These are phyloP conservation scores for Sander lucioperca DNA, from an alignment of 2,113 vertebrate genomes.

Conservation along the genomic window DNA sequence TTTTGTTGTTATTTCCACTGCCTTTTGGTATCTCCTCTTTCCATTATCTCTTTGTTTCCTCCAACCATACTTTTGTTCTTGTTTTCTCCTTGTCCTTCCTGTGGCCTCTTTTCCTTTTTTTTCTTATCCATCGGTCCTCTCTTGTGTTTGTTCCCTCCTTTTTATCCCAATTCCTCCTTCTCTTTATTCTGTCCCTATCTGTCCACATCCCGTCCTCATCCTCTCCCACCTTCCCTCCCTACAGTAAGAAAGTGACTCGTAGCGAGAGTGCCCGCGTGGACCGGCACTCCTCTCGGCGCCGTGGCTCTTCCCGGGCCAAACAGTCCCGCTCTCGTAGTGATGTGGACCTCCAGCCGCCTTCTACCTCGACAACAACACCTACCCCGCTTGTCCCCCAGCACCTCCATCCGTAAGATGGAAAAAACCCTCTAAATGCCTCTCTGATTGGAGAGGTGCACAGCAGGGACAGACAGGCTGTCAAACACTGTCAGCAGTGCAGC, in stretches of 20 bases:
- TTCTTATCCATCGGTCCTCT: not conserved
- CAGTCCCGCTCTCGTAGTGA: constrained; percentile 94
- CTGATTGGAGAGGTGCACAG: constrained; percentile 57
- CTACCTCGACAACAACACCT: constrained; percentile 67
- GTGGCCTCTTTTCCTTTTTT: not conserved
- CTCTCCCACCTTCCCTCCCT: constrained; percentile 58
- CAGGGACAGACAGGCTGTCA: constrained; percentile 60
- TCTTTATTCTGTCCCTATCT: constrained; percentile 19
- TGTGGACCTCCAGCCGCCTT: constrained; percentile 91
- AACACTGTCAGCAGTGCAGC: not conserved
- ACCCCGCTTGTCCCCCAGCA: constrained; percentile 76
- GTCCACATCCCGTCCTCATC: constrained; percentile 16
- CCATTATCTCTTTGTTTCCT: not conserved
- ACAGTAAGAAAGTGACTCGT: constrained; percentile 86
- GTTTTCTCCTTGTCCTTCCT: not conserved
- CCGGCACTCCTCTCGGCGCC: constrained; percentile 88
- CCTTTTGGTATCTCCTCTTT: not conserved
- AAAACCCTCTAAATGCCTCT: constrained; percentile 38
- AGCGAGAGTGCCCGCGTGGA: constrained; percentile 92
- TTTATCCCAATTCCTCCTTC: not conserved
- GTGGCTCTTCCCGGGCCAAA: constrained; percentile 88
- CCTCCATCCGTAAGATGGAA: constrained; percentile 81
- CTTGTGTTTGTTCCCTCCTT: not conserved
- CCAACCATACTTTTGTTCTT: too few species aligned
- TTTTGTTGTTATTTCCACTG: not conserved